phyloP scores from a whole-genome alignment of 2,113 vertebrate species.

The Tonatia bakeri region DNA sequence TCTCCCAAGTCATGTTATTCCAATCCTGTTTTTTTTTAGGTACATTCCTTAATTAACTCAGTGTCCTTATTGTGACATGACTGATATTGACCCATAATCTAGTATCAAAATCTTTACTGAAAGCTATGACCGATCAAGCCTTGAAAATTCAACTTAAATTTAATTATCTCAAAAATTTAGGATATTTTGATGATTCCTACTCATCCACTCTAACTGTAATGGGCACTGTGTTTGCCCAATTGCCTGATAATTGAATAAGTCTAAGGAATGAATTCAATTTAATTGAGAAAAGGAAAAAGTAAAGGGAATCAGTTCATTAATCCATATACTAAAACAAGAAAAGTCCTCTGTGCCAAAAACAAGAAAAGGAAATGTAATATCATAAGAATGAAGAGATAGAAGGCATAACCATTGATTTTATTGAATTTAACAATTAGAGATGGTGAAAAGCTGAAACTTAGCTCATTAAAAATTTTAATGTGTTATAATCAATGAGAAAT shows the following conservation, averaged over 20 bases:
- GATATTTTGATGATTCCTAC: background rate
- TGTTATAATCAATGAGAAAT: background rate
- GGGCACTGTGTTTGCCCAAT: background rate
- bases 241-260: background rate
- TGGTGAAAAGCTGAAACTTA: background rate
- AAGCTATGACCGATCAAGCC: background rate
- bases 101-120: background rate
- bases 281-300: background rate
- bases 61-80: background rate
- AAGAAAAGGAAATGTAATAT: background rate
- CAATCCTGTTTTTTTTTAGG: background rate
- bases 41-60: background rate
- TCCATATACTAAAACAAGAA: background rate
- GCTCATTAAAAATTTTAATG: background rate
- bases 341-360: background rate
- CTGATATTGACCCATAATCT: background rate
- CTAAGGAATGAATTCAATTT: background rate
- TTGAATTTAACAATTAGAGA: background rate
- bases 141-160: background rate
- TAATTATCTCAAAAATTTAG: background rate
- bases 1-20: background rate
- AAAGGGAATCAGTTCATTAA: background rate
- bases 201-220: background rate
- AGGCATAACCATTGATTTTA: background rate
- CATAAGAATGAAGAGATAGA: background rate